Evolutionary conservation across 2,113 vertebrate species (phyloP).

Genomic region (Lathamus discolor): DNA sequence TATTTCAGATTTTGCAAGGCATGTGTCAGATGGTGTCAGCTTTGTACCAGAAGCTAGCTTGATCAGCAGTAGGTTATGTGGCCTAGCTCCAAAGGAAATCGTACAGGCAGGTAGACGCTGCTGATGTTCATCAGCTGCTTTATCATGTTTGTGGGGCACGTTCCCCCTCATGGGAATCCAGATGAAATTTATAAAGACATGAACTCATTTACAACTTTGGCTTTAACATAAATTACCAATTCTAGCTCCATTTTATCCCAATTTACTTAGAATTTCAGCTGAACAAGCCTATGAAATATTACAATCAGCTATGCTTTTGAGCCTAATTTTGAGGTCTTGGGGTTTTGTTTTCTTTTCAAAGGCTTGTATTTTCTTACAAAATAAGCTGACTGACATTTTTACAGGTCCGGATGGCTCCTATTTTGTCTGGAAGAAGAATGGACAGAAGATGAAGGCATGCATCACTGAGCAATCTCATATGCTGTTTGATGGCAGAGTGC

Average conservation of each 20-base stretch:
- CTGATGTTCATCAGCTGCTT: neutral
- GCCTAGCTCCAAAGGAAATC: neutral
- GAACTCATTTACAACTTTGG: neutral
- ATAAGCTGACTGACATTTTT: neutral
- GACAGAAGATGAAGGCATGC: slow-evolving; percentile 73
- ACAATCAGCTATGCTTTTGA: neutral
- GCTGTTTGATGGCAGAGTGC: slow-evolving; percentile 72
- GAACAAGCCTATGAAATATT: neutral
- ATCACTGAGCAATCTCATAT: slow-evolving; percentile 71
- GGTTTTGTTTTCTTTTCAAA: neutral
- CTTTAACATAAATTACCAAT: neutral
- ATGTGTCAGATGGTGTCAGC: neutral
- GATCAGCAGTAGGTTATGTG: neutral
- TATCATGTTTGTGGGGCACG: fast-evolving
- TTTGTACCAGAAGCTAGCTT: neutral
- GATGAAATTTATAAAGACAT: neutral
- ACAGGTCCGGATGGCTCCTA: slow-evolving; percentile 82
- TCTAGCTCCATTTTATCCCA: neutral
- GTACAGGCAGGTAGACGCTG: fast-evolving
- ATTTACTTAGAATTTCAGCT: neutral
- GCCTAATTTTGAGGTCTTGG: neutral
- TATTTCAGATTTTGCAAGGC: neutral
- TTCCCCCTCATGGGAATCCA: neutral
- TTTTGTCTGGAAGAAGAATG: slow-evolving; percentile 87
- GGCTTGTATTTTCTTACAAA: neutral